Conservation (phyloP, 2,797 vertebrate species). For the Schizopygopsis pylzovi region DNA sequence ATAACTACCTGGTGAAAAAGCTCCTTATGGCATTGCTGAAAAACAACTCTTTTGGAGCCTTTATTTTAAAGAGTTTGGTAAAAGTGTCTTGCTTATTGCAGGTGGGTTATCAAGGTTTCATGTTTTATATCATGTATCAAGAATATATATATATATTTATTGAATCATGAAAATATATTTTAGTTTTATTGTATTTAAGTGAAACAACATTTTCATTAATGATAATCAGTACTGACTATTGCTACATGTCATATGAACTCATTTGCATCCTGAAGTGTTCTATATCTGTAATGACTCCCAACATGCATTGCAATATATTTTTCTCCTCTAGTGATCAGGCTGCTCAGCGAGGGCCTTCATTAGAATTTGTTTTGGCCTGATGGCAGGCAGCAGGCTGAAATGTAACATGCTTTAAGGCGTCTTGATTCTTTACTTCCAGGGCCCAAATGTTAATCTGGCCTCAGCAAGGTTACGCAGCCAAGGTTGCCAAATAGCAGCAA, state of each 20-base stretch:
- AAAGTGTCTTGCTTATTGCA: not conserved
- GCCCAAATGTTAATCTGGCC: constrained; percentile 78
- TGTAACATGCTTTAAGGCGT: constrained; percentile 77
- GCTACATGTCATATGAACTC: not conserved
- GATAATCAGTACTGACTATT: not conserved
- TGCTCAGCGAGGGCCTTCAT: constrained; percentile 17
- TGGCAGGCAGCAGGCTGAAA: constrained; percentile 34
- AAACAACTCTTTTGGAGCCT: not conserved
- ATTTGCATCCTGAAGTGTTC: not conserved
- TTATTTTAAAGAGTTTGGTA: not conserved
- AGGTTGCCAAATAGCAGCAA: constrained; percentile 80
- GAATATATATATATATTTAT: no score
- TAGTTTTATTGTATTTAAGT: no score
- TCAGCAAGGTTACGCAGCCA: constrained; percentile 79
- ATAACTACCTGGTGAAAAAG: not conserved
- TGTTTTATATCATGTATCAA: not conserved
- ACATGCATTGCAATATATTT: constrained; percentile 12
- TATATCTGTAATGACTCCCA: constrained; percentile 10
- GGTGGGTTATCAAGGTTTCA: not conserved
- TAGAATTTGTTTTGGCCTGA: constrained; percentile 53
- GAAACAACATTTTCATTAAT: not conserved
- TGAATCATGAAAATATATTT: no score
- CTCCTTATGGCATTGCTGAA: not conserved
- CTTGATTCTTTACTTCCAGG: constrained; percentile 70
- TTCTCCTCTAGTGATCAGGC: constrained; percentile 22